Evolutionary conservation across 1,140 invertebrate species (phyloP).

Genomic region (Phymorhynchus buccinoides): DNA sequence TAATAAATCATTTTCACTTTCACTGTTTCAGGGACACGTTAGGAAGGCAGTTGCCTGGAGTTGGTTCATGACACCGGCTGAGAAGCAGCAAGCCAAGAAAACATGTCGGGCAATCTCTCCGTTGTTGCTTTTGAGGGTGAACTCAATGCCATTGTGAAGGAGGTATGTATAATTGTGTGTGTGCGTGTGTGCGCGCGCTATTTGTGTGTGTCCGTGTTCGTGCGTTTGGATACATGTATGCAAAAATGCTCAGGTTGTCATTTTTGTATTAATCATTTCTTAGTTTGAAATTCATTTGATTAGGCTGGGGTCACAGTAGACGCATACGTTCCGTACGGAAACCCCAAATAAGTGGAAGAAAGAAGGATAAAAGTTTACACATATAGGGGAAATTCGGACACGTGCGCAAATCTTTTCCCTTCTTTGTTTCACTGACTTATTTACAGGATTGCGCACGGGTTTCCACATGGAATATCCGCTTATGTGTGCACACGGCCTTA

Average conservation of each 20-base stretch:
- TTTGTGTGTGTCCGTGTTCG: too few species aligned
- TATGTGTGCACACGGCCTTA: too few species aligned
- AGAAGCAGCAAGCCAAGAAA: neutral
- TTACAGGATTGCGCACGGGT: too few species aligned
- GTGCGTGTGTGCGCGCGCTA: neutral
- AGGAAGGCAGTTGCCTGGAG: neutral
- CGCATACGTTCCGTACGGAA: too few species aligned
- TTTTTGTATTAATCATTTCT: neutral
- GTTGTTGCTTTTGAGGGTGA: constrained; percentile 73
- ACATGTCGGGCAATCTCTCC: constrained; percentile 70
- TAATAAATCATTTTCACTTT: neutral
- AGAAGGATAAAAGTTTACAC: too few species aligned
- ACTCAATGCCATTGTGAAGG: constrained; percentile 72
- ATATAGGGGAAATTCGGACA: too few species aligned
- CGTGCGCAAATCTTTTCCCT: too few species aligned
- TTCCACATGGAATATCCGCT: too few species aligned
- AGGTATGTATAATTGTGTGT: constrained; percentile 59
- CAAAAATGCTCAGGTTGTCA: neutral
- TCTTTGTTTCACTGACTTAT: too few species aligned
- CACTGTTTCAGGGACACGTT: neutral
- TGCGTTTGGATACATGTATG: neutral
- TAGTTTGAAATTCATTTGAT: neutral
- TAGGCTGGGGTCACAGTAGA: neutral
- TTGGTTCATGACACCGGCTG: neutral
- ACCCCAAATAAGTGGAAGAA: too few species aligned